Evolutionary conservation across 2,888 invertebrate species (phyloP).

Genomic region (Tillus elongatus): DNA sequence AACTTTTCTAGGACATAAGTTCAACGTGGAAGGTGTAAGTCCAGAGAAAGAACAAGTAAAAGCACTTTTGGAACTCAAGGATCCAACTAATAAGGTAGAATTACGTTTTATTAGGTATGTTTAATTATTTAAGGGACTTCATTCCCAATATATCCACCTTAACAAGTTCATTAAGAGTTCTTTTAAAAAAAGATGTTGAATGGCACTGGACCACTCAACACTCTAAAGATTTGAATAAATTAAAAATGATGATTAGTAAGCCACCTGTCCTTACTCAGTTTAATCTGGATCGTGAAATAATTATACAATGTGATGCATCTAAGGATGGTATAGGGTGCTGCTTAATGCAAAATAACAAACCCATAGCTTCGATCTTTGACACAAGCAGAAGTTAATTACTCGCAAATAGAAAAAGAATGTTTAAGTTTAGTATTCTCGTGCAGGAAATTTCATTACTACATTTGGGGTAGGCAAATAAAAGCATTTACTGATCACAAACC

Average conservation of each 20-base stretch:
- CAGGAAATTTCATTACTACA: constrained; percentile 20
- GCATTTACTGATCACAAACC: constrained; percentile 19
- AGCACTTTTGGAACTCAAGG: constrained; percentile 11
- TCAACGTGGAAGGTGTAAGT: constrained; percentile 14
- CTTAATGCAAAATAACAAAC: constrained; percentile 18
- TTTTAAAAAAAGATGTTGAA: constrained; percentile 5
- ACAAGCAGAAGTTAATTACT: constrained; percentile 21
- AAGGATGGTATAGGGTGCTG: constrained; percentile 19
- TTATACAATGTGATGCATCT: constrained; percentile 17
- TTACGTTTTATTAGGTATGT: constrained; percentile 11
- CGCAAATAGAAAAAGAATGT: constrained; percentile 25
- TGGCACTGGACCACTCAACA: background rate
- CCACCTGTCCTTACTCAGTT: constrained; percentile 16
- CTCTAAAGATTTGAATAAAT: background rate
- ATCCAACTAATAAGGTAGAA: constrained; percentile 10
- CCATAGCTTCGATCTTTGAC: constrained; percentile 13
- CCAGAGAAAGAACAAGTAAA: constrained; percentile 12
- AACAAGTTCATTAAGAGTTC: background rate
- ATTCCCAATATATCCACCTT: background rate
- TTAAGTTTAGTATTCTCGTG: constrained; percentile 22
- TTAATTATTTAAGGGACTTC: constrained; percentile 17
- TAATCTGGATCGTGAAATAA: constrained; percentile 14
- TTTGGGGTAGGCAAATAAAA: constrained; percentile 19
- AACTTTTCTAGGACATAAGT: constrained; percentile 18
- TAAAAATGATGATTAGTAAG: constrained; percentile 10